Evolutionary conservation across 2,113 vertebrate genomes (phyloP).

Genomic region (Suncus etruscus): DNA sequence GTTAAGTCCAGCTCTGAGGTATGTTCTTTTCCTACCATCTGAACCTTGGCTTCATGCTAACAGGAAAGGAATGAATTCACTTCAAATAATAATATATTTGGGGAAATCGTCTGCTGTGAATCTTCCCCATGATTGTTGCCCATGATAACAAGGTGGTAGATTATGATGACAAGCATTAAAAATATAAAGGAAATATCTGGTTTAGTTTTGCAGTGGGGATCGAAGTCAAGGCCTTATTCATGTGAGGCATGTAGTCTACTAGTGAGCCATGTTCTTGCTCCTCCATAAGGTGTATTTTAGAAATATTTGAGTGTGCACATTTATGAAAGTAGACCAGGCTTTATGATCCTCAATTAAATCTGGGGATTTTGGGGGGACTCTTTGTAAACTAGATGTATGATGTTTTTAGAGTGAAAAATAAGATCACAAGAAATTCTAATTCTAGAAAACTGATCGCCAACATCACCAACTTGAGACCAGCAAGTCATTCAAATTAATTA

Average conservation of each 20-base stretch:
- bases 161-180: too few species aligned
- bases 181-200: too few species aligned
- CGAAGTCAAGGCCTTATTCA: neutral
- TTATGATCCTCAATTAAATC: neutral
- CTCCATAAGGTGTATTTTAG: neutral
- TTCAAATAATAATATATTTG: neutral
- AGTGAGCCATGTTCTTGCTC: neutral
- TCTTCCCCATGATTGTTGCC: too few species aligned
- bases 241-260: neutral
- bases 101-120: too few species aligned
- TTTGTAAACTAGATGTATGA: constrained; percentile 19
- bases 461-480: constrained; percentile 21
- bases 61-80: neutral
- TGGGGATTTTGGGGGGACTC: neutral
- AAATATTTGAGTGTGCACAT: neutral
- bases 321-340: neutral
- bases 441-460: neutral
- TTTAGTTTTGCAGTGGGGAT: neutral
- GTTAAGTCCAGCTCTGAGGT: rapidly evolving
- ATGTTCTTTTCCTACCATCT: neutral
- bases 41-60: rapidly evolving
- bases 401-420: constrained; percentile 34
- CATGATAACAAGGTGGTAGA: too few species aligned
- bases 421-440: neutral
- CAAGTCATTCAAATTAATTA: constrained; percentile 14